phyloP scores from a whole-genome alignment of 2,113 vertebrate species.

The Ia io region DNA sequence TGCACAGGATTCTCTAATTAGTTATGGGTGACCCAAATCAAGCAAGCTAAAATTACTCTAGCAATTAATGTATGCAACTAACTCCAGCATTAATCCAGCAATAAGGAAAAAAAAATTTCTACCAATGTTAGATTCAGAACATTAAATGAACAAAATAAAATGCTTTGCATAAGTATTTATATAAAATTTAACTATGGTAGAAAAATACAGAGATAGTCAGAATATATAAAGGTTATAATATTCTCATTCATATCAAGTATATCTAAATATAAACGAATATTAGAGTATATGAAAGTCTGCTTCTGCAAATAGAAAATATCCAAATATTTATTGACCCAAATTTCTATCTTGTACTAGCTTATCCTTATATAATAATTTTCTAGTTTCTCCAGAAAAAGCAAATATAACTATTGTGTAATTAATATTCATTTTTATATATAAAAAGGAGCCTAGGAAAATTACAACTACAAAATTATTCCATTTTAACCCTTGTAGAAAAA shows the following conservation, averaged over 20 bases:
- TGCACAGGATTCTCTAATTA: background rate
- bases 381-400: conserved; percentile 18
- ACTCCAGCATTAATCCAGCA: background rate
- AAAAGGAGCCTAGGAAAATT: background rate
- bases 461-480: background rate
- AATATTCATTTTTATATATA: background rate
- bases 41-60: background rate
- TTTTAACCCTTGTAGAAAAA: background rate
- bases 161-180: background rate
- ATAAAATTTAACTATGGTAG: conserved; percentile 19
- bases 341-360: background rate
- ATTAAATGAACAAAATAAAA: conserved; percentile 1
- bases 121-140: background rate
- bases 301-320: background rate
- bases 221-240: background rate
- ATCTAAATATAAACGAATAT: background rate
- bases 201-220: background rate
- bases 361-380: background rate
- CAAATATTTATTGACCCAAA: background rate
- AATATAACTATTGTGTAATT: background rate
- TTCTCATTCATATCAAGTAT: background rate
- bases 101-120: background rate
- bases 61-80: background rate
- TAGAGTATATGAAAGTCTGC: background rate
- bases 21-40: conserved; percentile 1